These are phyloP conservation scores for Andricus curvator DNA, from an alignment of 2,888 invertebrate species.

Conservation along the genomic window DNA sequence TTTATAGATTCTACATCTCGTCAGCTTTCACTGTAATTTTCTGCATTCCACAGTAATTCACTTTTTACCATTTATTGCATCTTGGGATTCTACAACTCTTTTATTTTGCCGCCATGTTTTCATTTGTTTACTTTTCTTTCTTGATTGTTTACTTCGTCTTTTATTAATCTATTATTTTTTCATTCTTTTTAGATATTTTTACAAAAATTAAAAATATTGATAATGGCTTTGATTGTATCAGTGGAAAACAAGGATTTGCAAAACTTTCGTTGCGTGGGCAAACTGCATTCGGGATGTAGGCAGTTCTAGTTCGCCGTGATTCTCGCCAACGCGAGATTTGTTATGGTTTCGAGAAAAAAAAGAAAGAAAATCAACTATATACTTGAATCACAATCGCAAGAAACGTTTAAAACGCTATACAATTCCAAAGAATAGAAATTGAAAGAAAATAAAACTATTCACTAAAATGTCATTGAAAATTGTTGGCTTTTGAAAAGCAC, in stretches of 20 bases:
- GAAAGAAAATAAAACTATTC: background rate
- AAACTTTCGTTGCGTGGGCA: conserved; percentile 60
- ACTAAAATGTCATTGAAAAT: background rate
- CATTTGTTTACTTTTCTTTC: background rate
- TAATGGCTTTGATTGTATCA: background rate
- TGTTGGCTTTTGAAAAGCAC: no score
- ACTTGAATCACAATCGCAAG: background rate
- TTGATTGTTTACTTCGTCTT: background rate
- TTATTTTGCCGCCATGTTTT: background rate
- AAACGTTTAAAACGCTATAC: background rate
- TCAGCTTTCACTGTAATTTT: background rate
- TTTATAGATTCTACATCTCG: background rate
- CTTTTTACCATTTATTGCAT: conserved; percentile 19
- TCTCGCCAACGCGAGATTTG: conserved; percentile 59
- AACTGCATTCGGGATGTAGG: conserved; percentile 56
- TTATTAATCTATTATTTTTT: background rate
- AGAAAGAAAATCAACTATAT: background rate
- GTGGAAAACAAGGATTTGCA: conserved; percentile 42
- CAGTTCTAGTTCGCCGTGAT: conserved; percentile 49
- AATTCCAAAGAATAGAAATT: background rate
- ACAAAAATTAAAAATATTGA: background rate
- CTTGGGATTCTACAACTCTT: background rate
- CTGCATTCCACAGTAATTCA: background rate
- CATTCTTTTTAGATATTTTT: background rate
- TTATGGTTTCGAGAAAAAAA: conserved; percentile 56